Evolutionary conservation across 1,140 invertebrate species (phyloP), one percentile per base, ranked within the genome.

Genomic region (Bombus pyrosoma): DNA sequence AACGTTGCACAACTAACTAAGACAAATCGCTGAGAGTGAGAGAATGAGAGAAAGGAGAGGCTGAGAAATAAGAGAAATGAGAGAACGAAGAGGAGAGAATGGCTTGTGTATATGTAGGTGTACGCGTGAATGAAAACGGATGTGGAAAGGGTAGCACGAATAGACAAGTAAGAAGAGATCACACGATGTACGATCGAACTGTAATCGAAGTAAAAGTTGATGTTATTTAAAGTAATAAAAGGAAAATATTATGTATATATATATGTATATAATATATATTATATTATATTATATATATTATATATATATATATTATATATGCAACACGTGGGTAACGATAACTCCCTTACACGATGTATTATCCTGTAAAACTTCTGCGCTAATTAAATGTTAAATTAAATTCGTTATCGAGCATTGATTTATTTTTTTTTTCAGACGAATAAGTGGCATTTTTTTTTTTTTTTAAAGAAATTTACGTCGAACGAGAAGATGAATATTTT

Each of bases 221-320:
- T 95, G 94, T 95, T 94, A 95, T 92, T 95, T 94, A 94, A 94
- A 94, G 91, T 93, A 93, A 93, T 92, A 93, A 92, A 91, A 90
- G 86, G 90, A 68, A 72, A 84, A 81, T 81, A 90, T 91, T 90
- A 91, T n/a, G n/a, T 89, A 83, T 83, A 80, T 83, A 80, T 59
- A 57, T 37, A 69, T 34, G 22, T 68, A 28, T 28, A 25, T 69
- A 12, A 69, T 69, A 69, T 69, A 69, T 69, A 69, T 39, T 32
- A 43, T 32, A 18, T 34, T 32, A n/a, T 62, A 62, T 32, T 66
- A 22, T 66, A 66, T 34, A 64, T 64, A 34, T 37, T n/a, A n/a
- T n/a, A n/a, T 32, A 73, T 74, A 74, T 10, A 47, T 47, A 47
- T 34, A 1, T 34, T 34, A 34, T 34, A 34, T 34, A 34, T 34